A percentile compares a stretch with the other conserved stretches of the same genome.
Conservation (phyloP, 1,140 invertebrate genomes). For the Acyrthosiphon pisum region DNA sequence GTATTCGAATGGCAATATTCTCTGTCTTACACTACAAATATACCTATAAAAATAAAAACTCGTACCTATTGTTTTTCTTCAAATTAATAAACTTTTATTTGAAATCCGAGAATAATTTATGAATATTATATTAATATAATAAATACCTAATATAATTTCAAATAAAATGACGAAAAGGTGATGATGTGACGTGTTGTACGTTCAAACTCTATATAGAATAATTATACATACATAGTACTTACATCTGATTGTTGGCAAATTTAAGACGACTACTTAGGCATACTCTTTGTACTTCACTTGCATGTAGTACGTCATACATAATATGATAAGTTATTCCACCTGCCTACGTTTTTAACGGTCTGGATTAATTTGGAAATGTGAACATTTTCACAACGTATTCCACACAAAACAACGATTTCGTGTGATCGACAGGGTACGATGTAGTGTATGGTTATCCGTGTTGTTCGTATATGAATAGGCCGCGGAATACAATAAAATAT, state of each 20-base stretch:
- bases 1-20: not conserved
- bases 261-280: not conserved
- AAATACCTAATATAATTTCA: not conserved
- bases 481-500: not conserved
- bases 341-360: not conserved
- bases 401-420: not conserved
- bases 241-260: not conserved
- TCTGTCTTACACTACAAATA: too few relatives aligned
- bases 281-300: not conserved
- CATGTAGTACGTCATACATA: not conserved
- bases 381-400: not conserved
- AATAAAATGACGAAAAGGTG: not conserved
- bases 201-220: too few relatives aligned
- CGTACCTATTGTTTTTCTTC: not conserved
- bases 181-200: not conserved
- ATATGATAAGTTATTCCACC: not conserved
- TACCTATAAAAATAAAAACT: not conserved
- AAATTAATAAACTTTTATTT: not conserved
- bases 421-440: not conserved
- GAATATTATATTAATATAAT: too few relatives aligned
- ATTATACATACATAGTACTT: too few relatives aligned
- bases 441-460: not conserved
- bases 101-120: not conserved
- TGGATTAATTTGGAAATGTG: not conserved
- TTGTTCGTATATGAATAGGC: not conserved